phyloP scores from a whole-genome alignment of 2,888 invertebrate genomes.

The Drosophila tripunctata region DNA sequence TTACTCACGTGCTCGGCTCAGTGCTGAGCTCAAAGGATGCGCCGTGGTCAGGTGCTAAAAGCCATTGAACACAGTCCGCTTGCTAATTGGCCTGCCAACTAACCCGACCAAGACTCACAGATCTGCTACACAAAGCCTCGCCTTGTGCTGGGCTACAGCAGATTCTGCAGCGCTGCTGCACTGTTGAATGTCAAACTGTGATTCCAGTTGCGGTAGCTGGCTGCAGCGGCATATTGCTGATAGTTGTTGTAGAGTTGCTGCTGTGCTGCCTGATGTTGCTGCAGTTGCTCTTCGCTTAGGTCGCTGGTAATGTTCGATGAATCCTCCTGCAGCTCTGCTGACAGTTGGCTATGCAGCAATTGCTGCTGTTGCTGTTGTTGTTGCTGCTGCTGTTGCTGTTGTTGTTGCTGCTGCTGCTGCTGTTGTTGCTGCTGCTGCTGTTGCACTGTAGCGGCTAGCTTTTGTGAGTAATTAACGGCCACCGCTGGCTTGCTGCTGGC shows the following conservation, averaged over 20 bases:
- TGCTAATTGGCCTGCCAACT: slow-evolving; percentile 56
- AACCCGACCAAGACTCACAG: slow-evolving; percentile 7
- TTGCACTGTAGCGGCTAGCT: slow-evolving; percentile 59
- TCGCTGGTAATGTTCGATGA: slow-evolving; percentile 81
- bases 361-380: slow-evolving; percentile 68
- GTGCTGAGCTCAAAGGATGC: slow-evolving; percentile 58
- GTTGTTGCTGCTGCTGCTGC: slow-evolving; percentile 68
- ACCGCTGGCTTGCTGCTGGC: slow-evolving; percentile 70
- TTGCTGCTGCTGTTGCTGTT: slow-evolving; percentile 67
- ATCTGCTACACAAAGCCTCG: slow-evolving; percentile 49
- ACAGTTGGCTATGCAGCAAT: slow-evolving; percentile 72
- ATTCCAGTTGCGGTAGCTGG: slow-evolving; percentile 81
- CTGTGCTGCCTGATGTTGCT: slow-evolving; percentile 77
- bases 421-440: slow-evolving; percentile 56
- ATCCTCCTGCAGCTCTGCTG: slow-evolving; percentile 77
- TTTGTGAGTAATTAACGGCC: slow-evolving; percentile 69
- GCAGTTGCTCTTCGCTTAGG: slow-evolving; percentile 81
- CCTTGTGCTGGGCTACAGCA: slow-evolving; percentile 78
- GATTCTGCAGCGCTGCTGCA: slow-evolving; percentile 81
- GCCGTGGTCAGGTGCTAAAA: slow-evolving; percentile 78
- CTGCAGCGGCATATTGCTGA: slow-evolving; percentile 81
- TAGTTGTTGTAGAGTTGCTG: slow-evolving; percentile 82
- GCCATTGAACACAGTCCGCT: slow-evolving; percentile 62
- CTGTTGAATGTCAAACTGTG: slow-evolving; percentile 81
- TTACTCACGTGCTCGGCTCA: slow-evolving; percentile 61